These are phyloP conservation scores for Apogon hyalosoma DNA, from an alignment of 2,797 vertebrate species.

Conservation along the genomic window DNA sequence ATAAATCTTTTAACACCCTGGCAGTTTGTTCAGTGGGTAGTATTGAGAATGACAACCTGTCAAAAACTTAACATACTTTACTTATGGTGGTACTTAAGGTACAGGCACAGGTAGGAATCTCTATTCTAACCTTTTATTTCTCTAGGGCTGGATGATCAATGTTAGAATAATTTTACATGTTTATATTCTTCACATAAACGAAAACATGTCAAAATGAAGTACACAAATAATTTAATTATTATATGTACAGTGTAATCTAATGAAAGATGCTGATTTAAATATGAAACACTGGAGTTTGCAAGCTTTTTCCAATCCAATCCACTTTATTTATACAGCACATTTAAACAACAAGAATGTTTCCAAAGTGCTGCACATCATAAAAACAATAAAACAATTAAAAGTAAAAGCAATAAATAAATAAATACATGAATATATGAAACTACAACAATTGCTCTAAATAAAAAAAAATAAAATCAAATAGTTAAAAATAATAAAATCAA, in stretches of 20 bases:
- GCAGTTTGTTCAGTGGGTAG: conserved; percentile 1
- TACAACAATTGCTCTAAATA: no score
- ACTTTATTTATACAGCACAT: no score
- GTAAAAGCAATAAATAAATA: no score
- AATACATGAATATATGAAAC: no score
- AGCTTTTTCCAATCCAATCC: no score
- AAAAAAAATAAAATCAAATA: no score
- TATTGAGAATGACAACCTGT: conserved; percentile 16
- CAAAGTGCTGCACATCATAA: no score
- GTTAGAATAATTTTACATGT: background rate
- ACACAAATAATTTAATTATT: no score
- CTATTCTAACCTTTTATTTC: background rate
- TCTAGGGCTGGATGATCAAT: background rate
- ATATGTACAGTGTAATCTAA: background rate
- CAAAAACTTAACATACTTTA: conserved; percentile 15
- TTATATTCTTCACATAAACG: background rate
- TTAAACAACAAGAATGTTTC: no score
- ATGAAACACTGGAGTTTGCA: background rate
- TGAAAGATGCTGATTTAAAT: background rate
- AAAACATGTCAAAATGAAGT: background rate
- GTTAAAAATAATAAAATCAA: no score
- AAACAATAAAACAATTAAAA: no score
- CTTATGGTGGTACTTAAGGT: conserved; percentile 11
- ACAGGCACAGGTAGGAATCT: conserved; percentile 8
- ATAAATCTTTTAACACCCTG: background rate